These are phyloP conservation scores for Colaptes auratus DNA, from an alignment of 2,113 vertebrate genomes.

Conservation along the genomic window DNA sequence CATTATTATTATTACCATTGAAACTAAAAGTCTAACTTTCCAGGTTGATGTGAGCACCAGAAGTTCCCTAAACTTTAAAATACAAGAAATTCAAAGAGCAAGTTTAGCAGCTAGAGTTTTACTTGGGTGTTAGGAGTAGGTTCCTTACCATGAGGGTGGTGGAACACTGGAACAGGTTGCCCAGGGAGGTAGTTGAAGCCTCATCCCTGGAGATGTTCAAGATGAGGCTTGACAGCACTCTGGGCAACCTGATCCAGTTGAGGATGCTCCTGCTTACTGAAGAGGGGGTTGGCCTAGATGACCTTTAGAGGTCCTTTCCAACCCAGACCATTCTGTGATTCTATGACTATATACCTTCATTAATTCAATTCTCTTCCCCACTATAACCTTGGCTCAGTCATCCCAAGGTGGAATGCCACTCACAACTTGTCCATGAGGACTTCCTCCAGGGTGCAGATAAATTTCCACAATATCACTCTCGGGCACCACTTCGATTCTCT, in stretches of 20 bases:
- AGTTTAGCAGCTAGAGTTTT: not conserved
- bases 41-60: not conserved
- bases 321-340: too few relatives aligned
- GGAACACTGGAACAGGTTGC: too few relatives aligned
- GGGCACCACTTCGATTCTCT: constrained; percentile 89
- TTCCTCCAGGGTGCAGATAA: constrained; percentile 89
- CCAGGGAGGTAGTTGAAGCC: too few relatives aligned
- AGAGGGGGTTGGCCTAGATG: too few relatives aligned
- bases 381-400: not conserved
- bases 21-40: not conserved
- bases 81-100: not conserved
- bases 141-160: too few relatives aligned
- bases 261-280: too few relatives aligned
- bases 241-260: too few relatives aligned
- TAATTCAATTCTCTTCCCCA: not conserved
- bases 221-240: too few relatives aligned
- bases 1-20: not conserved
- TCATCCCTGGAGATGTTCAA: too few relatives aligned
- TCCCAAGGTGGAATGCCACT: constrained; percentile 10
- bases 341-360: too few relatives aligned
- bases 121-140: not conserved
- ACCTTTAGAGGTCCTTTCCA: too few relatives aligned
- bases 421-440: constrained; percentile 91
- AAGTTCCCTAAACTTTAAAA: not conserved
- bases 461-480: constrained; percentile 93